These are phyloP conservation scores for Zaprionus camerounensis DNA, from an alignment of 1,140 invertebrate genomes.

Conservation along the genomic window DNA sequence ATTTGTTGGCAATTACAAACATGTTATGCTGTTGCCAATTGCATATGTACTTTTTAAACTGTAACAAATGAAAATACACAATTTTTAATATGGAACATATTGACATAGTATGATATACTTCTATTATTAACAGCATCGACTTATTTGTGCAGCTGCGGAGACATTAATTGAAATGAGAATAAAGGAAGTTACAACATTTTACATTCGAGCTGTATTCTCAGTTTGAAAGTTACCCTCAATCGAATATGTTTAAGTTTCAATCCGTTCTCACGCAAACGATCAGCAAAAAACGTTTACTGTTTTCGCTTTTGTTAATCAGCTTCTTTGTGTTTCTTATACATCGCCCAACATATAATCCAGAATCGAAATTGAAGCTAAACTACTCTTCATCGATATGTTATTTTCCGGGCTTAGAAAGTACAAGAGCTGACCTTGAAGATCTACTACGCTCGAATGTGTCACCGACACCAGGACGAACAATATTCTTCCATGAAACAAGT, in stretches of 20 bases:
- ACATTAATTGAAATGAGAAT: too few relatives aligned
- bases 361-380: background rate
- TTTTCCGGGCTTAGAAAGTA: background rate
- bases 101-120: too few relatives aligned
- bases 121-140: background rate
- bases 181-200: too few relatives aligned
- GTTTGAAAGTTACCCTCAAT: background rate
- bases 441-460: conserved; percentile 52
- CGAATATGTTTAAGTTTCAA: background rate
- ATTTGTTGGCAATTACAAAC: too few relatives aligned
- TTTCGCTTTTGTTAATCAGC: background rate
- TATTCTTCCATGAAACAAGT: conserved; percentile 87
- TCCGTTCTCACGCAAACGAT: background rate
- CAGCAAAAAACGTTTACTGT: background rate
- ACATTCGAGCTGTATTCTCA: background rate
- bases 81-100: too few relatives aligned
- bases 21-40: too few relatives aligned
- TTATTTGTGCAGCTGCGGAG: background rate
- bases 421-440: conserved; percentile 46
- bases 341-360: background rate
- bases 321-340: background rate
- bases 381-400: background rate
- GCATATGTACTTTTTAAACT: too few relatives aligned
- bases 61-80: too few relatives aligned
- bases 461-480: conserved; percentile 84